These are phyloP conservation scores for Holacanthella duospinosa DNA, from an alignment of 2,888 invertebrate species.

Conservation along the genomic window DNA sequence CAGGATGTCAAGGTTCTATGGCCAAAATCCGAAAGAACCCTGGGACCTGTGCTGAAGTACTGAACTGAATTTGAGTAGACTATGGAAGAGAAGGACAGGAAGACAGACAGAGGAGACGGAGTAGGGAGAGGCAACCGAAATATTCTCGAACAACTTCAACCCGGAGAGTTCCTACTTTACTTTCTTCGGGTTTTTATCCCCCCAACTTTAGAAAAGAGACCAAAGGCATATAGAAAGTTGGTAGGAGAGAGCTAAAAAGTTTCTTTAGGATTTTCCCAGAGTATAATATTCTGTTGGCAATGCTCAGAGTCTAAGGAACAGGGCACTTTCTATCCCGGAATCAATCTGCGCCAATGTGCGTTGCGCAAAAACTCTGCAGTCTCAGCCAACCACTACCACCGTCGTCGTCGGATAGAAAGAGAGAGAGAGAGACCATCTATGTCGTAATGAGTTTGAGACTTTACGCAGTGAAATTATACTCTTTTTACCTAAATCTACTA, in stretches of 20 bases:
- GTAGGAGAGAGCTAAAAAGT: background rate
- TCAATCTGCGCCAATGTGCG: conserved; percentile 23
- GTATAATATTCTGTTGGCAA: background rate
- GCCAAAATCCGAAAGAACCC: background rate
- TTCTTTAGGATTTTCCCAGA: background rate
- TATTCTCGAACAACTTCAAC: background rate
- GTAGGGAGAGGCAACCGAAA: background rate
- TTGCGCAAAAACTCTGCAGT: conserved; percentile 18
- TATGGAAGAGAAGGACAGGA: background rate
- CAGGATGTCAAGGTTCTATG: background rate
- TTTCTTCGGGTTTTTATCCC: background rate
- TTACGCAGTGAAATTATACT: no score
- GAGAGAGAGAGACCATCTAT: no score
- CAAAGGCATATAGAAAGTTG: background rate
- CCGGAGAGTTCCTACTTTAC: background rate
- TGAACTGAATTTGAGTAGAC: background rate
- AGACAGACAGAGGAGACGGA: background rate
- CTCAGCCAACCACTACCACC: conserved; percentile 2
- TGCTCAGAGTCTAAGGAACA: background rate
- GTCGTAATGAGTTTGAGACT: no score
- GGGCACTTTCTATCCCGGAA: conserved; percentile 12
- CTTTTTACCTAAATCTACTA: no score
- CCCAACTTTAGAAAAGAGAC: background rate
- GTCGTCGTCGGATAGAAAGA: no score
- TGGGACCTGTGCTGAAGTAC: background rate